These are phyloP conservation scores for Campodea augens DNA, from an alignment of 1,140 invertebrate genomes.

Conservation along the genomic window DNA sequence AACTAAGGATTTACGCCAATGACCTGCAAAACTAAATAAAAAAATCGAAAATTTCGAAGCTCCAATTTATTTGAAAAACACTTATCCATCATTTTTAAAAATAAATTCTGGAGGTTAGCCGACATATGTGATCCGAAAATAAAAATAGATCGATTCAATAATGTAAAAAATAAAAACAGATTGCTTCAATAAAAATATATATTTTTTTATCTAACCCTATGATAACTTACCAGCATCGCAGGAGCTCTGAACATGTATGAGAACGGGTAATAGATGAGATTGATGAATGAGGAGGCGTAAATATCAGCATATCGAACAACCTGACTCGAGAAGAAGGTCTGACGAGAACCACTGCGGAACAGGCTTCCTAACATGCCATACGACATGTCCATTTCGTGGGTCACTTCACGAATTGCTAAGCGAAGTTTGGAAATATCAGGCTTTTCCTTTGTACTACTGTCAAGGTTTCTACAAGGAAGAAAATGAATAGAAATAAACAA, in stretches of 20 bases:
- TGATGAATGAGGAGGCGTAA: slow-evolving; percentile 88
- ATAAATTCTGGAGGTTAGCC: too few species aligned
- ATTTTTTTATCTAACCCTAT: too few species aligned
- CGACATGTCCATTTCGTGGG: slow-evolving; percentile 94
- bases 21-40: too few species aligned
- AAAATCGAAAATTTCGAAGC: too few species aligned
- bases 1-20: too few species aligned
- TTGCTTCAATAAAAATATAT: too few species aligned
- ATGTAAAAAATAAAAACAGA: too few species aligned
- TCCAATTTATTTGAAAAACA: too few species aligned
- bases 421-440: slow-evolving; percentile 83
- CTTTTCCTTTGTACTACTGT: slow-evolving; percentile 81
- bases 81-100: too few species aligned
- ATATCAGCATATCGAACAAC: slow-evolving; percentile 93
- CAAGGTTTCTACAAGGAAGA: slow-evolving; percentile 51
- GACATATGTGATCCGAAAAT: too few species aligned
- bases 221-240: slow-evolving; percentile 50
- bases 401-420: slow-evolving; percentile 70
- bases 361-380: slow-evolving; percentile 95
- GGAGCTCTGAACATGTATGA: slow-evolving; percentile 93
- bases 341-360: slow-evolving; percentile 84
- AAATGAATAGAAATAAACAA: slow-evolving; percentile 2
- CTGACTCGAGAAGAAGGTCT: slow-evolving; percentile 96
- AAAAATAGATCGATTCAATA: too few species aligned
- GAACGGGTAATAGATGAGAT: slow-evolving; percentile 96